These are phyloP conservation scores for Balanococcus diminutus DNA, from an alignment of 2,888 invertebrate species.

Conservation along the genomic window DNA sequence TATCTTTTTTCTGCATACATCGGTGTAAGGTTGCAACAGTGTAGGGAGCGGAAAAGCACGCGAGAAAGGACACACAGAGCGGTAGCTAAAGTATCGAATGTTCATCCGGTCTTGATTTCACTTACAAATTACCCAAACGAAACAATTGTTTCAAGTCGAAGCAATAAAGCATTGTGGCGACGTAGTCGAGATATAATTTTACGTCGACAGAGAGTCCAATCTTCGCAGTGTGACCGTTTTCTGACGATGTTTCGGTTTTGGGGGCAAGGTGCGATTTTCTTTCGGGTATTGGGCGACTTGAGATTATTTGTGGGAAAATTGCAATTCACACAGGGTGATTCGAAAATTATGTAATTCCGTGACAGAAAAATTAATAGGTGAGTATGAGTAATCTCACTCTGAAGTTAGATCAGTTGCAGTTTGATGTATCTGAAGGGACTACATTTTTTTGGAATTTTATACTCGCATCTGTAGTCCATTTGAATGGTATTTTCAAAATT, in stretches of 20 bases:
- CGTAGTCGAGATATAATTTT: not conserved
- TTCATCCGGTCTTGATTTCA: slow-evolving; percentile 30
- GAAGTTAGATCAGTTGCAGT: too few species aligned
- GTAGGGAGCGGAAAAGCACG: slow-evolving; percentile 5
- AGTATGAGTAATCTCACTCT: not conserved
- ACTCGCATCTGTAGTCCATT: too few species aligned
- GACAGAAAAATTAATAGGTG: not conserved
- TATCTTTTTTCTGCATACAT: not conserved
- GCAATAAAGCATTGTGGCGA: not conserved
- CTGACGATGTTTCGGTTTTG: not conserved
- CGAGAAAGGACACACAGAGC: not conserved
- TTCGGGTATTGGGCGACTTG: not conserved
- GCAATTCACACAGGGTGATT: not conserved
- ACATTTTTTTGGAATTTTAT: too few species aligned
- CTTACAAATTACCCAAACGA: slow-evolving; percentile 38
- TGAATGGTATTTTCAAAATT: too few species aligned
- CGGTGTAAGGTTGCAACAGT: not conserved
- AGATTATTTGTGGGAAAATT: not conserved
- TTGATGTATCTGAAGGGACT: too few species aligned
- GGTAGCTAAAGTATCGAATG: slow-evolving; percentile 28
- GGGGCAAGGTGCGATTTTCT: not conserved
- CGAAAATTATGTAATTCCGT: not conserved
- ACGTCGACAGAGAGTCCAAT: not conserved
- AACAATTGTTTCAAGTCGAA: slow-evolving; percentile 39
- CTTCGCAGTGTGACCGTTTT: not conserved